These are phyloP conservation scores for Eurois occulta DNA, from an alignment of 2,888 invertebrate species.

Conservation along the genomic window DNA sequence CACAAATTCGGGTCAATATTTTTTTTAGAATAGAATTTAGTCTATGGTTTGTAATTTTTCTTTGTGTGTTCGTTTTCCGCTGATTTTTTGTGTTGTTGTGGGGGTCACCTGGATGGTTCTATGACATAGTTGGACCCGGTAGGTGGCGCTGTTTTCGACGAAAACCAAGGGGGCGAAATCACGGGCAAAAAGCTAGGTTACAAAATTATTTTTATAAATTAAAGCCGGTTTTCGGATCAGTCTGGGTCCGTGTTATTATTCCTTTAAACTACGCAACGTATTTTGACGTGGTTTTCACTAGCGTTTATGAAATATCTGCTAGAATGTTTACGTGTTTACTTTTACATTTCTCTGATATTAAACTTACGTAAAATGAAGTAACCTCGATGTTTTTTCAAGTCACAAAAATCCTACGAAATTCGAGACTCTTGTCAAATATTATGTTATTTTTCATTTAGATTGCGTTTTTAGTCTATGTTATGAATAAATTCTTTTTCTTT, in stretches of 20 bases:
- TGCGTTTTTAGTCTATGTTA: background rate
- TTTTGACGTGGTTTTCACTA: background rate
- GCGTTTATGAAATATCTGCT: background rate
- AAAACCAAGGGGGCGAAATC: background rate
- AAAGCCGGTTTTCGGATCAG: background rate
- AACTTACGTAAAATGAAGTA: background rate
- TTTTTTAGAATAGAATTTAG: background rate
- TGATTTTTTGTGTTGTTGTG: background rate
- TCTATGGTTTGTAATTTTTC: background rate
- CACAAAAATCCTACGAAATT: background rate
- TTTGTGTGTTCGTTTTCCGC: background rate
- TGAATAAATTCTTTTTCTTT: background rate
- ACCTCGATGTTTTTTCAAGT: background rate
- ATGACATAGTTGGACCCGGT: background rate
- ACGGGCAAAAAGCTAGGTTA: background rate
- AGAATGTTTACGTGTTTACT: background rate
- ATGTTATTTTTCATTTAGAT: background rate
- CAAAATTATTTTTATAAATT: background rate
- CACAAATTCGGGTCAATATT: conserved; percentile 23
- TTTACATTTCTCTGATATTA: background rate
- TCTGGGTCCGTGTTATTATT: no score
- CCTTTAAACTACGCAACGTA: no score
- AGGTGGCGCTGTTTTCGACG: background rate
- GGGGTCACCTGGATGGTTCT: background rate
- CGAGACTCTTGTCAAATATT: background rate